Base-by-base conservation (phyloP, 2,888 invertebrate genomes). In the Falcaria lacertinaria region DNA sequence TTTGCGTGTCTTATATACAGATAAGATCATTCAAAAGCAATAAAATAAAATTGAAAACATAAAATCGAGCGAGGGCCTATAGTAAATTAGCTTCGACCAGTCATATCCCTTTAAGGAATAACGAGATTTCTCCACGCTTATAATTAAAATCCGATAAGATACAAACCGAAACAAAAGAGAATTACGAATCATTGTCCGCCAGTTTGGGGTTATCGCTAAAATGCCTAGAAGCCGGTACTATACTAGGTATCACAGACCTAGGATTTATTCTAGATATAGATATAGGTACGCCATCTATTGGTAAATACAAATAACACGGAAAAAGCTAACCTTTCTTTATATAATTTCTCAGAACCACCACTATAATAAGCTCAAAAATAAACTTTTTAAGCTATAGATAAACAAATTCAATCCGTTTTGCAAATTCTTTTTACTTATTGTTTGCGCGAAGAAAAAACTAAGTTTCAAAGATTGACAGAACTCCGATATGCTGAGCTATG, bases 141-240 rank as follows among this genome's bases (percentile, higher is more conserved):
- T 87, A 87, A 87, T 89, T 88, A 87, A 87, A 89, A 87, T 87
- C 85, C 74, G 88, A 87, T 89, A 87, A 88, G 84, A 85, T 80
- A 76, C 79, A 74, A 28, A 11, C 28, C 28, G 28, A 86, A 84
- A 88, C 85, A 87, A 88, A 87, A 83, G 83, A 74, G 68, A 70
- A 76, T 64, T 66, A 63, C 61, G 65, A 69, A 70, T 69, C 71
- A 28, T 28, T 68, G 68, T 70, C 7, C 59, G 63, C 51, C 61
- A 53, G 60, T 53, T 44, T 53, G 63, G 64, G 74, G 72, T 72
- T 80, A 80, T 75, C 78, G 65, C 52, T 39, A 44, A 41, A 43
- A 42, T 38, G 25, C 15, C 33, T 37, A 28, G 17, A 34, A 28
- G 6, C 40, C 28, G 16, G 16, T 28, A 44, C 43, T 48, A 40